Base-by-base conservation (phyloP, 2,888 invertebrate genomes). In the Fabriciana adippe region DNA sequence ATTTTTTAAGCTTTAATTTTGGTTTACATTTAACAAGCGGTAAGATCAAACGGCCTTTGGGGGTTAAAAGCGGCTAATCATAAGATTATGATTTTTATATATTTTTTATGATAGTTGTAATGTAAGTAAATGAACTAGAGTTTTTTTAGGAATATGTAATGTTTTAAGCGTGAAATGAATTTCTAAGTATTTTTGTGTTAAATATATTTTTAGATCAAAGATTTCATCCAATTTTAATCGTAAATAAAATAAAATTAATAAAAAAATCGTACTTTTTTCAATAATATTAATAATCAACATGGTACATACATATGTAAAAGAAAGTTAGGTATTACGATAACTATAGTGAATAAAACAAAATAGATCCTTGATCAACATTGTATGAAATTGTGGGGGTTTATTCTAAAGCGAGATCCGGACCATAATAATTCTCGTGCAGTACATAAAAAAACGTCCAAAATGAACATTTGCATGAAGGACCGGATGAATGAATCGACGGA, bases 401-500 rank as follows among this genome's bases (percentile, higher is more conserved):
- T 66, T 60, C 54, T 47, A 60, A 53, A 66, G 26, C 21, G 50
- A 64, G 47, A 47, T 16, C 59, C 64, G 26, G 18, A 41, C 59
- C 35, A 51, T 41, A 48, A 61, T 61, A 61, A 61, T 53, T 35
- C 41, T 35, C 53, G 61, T 53, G 41, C 51, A 51, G 50, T 51
- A 68, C 48, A 21, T 62, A 66, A 66, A 70, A 26, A 70, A 73
- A 71, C 69, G 71, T 55, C 73, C 68, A 72, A 76, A 74, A 71
- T 60, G 70, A 57, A 70, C 72, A 79, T 79, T 79, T 75, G 75
- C 79, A 78, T 78, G 74, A 72, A 41, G 72, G 78, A 83, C 81
- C 79, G 81, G 81, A 83, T 80, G 81, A 83, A 80, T 85, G 81
- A 89, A 89, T 87, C 88, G 82, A 79, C 89, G 90, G 91, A 91